Evolutionary conservation across 2,113 vertebrate species (phyloP).

Genomic region (Coptodon rendalli): DNA sequence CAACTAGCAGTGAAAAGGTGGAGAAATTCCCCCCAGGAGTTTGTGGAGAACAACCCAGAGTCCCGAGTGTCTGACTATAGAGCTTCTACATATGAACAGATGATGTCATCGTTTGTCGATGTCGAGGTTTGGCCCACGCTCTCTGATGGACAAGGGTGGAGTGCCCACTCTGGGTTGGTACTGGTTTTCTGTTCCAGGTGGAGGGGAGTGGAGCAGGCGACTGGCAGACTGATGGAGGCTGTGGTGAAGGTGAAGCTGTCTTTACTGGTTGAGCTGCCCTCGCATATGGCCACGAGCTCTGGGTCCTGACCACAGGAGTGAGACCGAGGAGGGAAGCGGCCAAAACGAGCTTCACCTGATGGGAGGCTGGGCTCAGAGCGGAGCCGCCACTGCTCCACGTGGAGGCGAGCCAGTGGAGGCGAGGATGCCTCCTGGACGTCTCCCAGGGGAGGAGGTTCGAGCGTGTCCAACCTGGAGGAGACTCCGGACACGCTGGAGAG

Average conservation of each 20-base stretch:
- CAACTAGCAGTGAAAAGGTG: background rate
- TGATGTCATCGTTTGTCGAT: background rate
- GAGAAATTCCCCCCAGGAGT: background rate
- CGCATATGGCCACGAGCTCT: background rate
- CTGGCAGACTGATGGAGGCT: background rate
- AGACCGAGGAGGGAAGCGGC: background rate
- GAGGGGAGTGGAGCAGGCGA: background rate
- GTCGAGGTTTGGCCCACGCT: background rate
- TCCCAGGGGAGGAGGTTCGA: background rate
- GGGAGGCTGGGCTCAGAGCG: background rate
- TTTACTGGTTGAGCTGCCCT: background rate
- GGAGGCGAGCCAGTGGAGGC: background rate
- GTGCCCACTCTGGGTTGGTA: background rate
- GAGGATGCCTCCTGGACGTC: background rate
- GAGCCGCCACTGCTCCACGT: background rate
- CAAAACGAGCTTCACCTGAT: background rate
- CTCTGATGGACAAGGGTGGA: background rate
- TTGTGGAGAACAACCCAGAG: background rate
- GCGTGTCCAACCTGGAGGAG: background rate
- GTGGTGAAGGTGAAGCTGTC: background rate
- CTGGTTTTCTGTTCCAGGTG: background rate
- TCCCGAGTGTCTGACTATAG: background rate
- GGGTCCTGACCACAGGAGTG: fast-evolving
- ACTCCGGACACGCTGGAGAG: background rate
- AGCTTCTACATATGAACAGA: background rate